Conservation (phyloP, 2,888 invertebrate species). For the Metallyticus violacea region DNA sequence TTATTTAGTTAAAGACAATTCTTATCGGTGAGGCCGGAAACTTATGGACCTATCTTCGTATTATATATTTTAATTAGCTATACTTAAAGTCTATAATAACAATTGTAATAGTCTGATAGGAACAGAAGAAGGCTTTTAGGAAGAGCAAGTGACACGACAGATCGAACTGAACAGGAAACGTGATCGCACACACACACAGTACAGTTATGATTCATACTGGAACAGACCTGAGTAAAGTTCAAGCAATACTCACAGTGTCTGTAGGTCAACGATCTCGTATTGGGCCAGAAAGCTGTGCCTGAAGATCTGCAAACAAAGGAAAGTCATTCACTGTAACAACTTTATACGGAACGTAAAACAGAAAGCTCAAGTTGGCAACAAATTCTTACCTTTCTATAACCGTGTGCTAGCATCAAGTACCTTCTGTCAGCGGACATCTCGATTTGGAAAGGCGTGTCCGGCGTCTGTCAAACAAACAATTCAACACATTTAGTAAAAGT, state of each 20-base stretch:
- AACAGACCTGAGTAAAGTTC: background rate
- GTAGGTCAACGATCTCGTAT: constrained; percentile 66
- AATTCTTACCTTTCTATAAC: constrained; percentile 58
- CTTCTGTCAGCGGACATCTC: constrained; percentile 64
- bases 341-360: background rate
- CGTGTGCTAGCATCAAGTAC: constrained; percentile 60
- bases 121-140: too few relatives aligned
- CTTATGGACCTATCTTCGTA: too few relatives aligned
- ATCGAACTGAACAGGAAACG: background rate
- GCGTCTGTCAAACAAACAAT: constrained; percentile 40
- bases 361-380: background rate
- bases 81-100: too few relatives aligned
- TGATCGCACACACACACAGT: background rate
- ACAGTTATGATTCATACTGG: background rate
- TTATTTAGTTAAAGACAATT: too few relatives aligned
- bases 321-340: background rate
- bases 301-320: constrained; percentile 60
- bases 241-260: constrained; percentile 51
- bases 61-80: too few relatives aligned
- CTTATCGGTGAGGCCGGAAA: too few relatives aligned
- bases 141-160: background rate
- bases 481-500: background rate
- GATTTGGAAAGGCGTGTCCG: constrained; percentile 51
- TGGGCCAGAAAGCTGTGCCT: constrained; percentile 75
- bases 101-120: too few relatives aligned